A percentile compares a stretch with the other conserved stretches of the same genome.
phyloP scores from a whole-genome alignment of 2,888 invertebrate genomes.

The Mimumesa dahlbomi region DNA sequence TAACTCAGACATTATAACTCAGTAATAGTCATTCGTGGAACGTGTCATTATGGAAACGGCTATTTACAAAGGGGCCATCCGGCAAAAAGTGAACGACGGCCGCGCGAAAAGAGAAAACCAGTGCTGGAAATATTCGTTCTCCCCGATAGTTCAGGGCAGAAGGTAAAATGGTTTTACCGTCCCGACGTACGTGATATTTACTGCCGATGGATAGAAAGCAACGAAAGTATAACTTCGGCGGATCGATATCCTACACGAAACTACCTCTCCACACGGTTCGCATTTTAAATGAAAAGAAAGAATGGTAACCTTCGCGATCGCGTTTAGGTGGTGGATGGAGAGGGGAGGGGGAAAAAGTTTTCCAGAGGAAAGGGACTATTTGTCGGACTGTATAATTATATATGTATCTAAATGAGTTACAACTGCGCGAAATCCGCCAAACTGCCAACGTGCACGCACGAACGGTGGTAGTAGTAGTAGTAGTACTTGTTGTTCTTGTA shows the following conservation, averaged over 20 bases:
- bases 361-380: constrained; percentile 26
- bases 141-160: constrained; percentile 3
- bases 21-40: constrained; percentile 35
- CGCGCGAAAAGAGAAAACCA: too few species aligned
- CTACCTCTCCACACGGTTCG: constrained; percentile 19
- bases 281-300: constrained; percentile 4
- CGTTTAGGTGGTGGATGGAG: too few species aligned
- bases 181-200: constrained; percentile 37
- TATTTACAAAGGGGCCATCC: constrained; percentile 34
- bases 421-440: constrained; percentile 18
- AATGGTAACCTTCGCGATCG: neutral
- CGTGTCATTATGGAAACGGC: constrained; percentile 38
- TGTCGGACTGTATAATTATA: constrained; percentile 16
- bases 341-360: neutral
- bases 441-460: constrained; percentile 47
- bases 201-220: constrained; percentile 9
- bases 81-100: neutral
- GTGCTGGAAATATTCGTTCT: neutral
- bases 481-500: too few species aligned
- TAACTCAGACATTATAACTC: constrained; percentile 47
- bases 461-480: too few species aligned
- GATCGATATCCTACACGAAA: constrained; percentile 30
- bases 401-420: constrained; percentile 34
- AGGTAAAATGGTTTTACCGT: constrained; percentile 14
- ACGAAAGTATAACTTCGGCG: constrained; percentile 20